phyloP scores from a whole-genome alignment of 2,888 invertebrate species.

The Pyrocoelia pectoralis region DNA sequence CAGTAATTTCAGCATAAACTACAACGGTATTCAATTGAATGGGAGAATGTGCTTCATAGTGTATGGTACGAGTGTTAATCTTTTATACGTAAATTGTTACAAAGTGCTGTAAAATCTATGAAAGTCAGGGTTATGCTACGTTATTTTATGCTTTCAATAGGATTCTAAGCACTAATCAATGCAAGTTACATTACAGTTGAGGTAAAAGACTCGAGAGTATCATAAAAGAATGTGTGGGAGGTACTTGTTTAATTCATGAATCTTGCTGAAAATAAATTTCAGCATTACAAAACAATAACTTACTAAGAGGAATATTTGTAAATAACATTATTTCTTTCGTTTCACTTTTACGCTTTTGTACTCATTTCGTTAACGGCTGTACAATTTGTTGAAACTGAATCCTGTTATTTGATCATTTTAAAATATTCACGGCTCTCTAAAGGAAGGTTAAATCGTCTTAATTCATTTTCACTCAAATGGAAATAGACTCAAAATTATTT shows the following conservation, averaged over 20 bases:
- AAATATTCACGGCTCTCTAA: too few relatives aligned
- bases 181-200: slow-evolving; percentile 10
- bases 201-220: slow-evolving; percentile 6
- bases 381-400: too few relatives aligned
- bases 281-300: not conserved
- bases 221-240: slow-evolving; percentile 15
- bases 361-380: too few relatives aligned
- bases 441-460: too few relatives aligned
- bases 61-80: too few relatives aligned
- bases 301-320: not conserved
- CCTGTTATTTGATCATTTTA: too few relatives aligned
- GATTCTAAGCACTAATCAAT: slow-evolving; percentile 18
- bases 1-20: slow-evolving; percentile 7
- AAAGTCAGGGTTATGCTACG: not conserved
- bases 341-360: too few relatives aligned
- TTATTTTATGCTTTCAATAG: not conserved
- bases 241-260: slow-evolving; percentile 19
- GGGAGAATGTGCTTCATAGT: not conserved
- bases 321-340: too few relatives aligned
- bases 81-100: not conserved
- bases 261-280: slow-evolving; percentile 12
- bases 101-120: not conserved
- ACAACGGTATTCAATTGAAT: slow-evolving; percentile 5
- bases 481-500: too few relatives aligned
- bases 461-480: too few relatives aligned